These are phyloP conservation scores for Crematogaster levior DNA, from an alignment of 2,888 invertebrate species.

Conservation along the genomic window DNA sequence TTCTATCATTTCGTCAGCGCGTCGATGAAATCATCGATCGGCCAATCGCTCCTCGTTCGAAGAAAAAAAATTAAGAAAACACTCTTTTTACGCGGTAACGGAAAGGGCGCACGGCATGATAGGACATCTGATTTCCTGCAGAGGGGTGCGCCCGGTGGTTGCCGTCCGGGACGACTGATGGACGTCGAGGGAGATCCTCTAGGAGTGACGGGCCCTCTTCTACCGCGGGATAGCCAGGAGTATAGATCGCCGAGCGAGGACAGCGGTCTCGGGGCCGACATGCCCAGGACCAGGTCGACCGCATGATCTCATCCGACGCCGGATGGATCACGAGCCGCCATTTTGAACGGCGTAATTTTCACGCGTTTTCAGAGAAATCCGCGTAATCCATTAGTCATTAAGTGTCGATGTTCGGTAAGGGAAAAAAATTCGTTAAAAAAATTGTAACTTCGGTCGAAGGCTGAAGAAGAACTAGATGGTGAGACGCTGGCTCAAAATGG, in stretches of 20 bases:
- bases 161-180: slow-evolving; percentile 84
- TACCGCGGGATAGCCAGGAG: slow-evolving; percentile 88
- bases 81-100: slow-evolving; percentile 45
- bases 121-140: slow-evolving; percentile 82
- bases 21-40: slow-evolving; percentile 49
- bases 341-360: slow-evolving; percentile 18
- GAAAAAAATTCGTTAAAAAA: neutral
- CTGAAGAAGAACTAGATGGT: neutral
- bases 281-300: slow-evolving; percentile 86
- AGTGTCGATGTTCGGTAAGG: neutral
- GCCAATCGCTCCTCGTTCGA: slow-evolving; percentile 39
- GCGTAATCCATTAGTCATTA: neutral
- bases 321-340: neutral
- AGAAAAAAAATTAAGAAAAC: slow-evolving; percentile 15
- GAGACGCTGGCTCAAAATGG: slow-evolving; percentile 10
- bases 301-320: slow-evolving; percentile 36
- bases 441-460: neutral
- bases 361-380: neutral
- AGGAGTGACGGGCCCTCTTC: slow-evolving; percentile 83
- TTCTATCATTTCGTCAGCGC: neutral
- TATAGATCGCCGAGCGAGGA: slow-evolving; percentile 96
- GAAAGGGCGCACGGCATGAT: slow-evolving; percentile 71
- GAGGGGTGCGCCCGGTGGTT: slow-evolving; percentile 81
- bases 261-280: slow-evolving; percentile 96
- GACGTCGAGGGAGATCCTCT: slow-evolving; percentile 85